Base-by-base conservation (phyloP, 1,140 invertebrate species). In the Thaumetopoea pityocampa region DNA sequence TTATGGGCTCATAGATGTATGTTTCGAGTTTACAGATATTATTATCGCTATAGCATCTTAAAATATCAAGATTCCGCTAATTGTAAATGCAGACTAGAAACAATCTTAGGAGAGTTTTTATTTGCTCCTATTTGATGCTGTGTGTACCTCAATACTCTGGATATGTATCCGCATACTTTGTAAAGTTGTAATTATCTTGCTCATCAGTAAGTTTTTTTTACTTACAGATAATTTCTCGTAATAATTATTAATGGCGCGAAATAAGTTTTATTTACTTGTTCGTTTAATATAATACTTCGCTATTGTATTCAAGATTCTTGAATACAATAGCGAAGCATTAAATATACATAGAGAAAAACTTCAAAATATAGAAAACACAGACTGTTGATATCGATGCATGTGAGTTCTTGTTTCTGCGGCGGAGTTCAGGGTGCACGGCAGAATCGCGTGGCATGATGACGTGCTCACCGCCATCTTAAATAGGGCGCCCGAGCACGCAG, bases 391-490 rank as follows among this genome's bases (percentile, higher is more conserved):
- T 61, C 66, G 44, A 56, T 63, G 49, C 55, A 54, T 55, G 50
- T 50, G n/a, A n/a, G n/a, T n/a, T n/a, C n/a, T n/a, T n/a, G n/a
- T n/a, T n/a, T 54, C 50, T 64, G 50, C 54, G 51, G 60, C 63
- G 20, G 65, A 67, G 64, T 71, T 62, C 64, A 67, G 74, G 68
- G 72, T 69, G 62, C 74, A 76, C 65, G 77, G 66, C 36, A 45
- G 51, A 36, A 8, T 52, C 64, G 77, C 79, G 77, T 76, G 74
- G 61, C 60, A 58, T 56, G 68, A 35, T 79, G 79, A 78, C 77
- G 74, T 73, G 71, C 65, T 46, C 68, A 53, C 62, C 63, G 65
- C 73, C 74, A 74, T 77, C 71, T 80, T 79, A 79, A 66, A 83
- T 79, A 76, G 74, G 67, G 49, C 66, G 67, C 26, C 56, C 66